phyloP scores from a whole-genome alignment of 1,140 invertebrate genomes.

The Apis florea region DNA sequence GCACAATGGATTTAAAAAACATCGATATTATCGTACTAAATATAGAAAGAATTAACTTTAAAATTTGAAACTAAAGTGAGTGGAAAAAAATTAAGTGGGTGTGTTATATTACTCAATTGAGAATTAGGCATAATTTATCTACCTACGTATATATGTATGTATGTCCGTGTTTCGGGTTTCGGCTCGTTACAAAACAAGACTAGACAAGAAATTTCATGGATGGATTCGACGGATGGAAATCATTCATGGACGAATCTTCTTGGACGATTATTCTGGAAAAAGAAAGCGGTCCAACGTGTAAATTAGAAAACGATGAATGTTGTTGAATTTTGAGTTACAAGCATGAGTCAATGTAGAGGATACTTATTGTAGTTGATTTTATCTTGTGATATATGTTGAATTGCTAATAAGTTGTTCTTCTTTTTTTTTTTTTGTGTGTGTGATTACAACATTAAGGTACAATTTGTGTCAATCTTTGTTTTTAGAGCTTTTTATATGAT shows the following conservation, averaged over 20 bases:
- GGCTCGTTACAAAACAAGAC: background rate
- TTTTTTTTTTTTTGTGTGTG: background rate
- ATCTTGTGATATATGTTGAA: slow-evolving; percentile 1
- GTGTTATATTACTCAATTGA: background rate
- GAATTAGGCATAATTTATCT: background rate
- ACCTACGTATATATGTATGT: background rate
- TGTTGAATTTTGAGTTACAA: background rate
- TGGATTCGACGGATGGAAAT: background rate
- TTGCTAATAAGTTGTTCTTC: background rate
- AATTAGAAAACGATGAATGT: background rate
- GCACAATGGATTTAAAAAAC: background rate
- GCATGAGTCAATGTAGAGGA: background rate
- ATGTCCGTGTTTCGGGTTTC: background rate
- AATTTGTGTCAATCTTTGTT: background rate
- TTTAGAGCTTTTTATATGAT: background rate
- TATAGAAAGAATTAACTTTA: background rate
- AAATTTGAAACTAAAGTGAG: background rate
- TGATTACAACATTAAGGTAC: background rate
- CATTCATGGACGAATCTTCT: background rate
- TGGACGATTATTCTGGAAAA: background rate
- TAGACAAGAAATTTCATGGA: background rate
- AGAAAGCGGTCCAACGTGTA: slow-evolving; percentile 7
- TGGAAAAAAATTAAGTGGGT: background rate
- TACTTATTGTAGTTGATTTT: background rate
- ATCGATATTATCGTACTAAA: background rate